Evolutionary conservation across 2,113 vertebrate species (phyloP).

Genomic region (Hippocampus barbouri): DNA sequence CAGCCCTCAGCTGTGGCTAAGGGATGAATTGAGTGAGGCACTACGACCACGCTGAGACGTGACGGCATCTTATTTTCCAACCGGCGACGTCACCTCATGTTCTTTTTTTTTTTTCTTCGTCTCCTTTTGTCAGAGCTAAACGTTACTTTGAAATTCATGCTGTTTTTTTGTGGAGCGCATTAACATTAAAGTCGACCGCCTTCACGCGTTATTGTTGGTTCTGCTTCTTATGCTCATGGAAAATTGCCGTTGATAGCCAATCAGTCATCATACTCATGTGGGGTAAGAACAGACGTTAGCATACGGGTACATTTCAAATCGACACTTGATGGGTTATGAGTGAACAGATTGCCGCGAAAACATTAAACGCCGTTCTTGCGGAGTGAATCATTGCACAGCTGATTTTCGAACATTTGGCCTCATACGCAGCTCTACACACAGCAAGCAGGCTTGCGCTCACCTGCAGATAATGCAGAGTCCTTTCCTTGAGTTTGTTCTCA

Average conservation of each 20-base stretch:
- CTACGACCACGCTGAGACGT: neutral
- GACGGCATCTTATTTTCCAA: neutral
- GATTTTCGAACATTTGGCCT: neutral
- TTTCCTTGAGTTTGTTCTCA: slow-evolving; percentile 89
- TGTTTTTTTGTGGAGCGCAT: neutral
- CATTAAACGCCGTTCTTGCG: neutral
- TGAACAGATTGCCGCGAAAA: neutral
- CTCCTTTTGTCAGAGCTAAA: neutral
- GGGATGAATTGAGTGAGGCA: slow-evolving; percentile 26
- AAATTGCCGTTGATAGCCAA: neutral
- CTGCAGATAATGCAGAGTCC: slow-evolving; percentile 94
- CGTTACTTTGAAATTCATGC: neutral
- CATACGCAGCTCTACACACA: neutral
- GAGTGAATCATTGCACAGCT: neutral
- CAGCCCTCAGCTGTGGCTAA: slow-evolving; percentile 59
- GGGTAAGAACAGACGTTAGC: neutral
- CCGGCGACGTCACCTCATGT: neutral
- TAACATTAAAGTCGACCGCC: neutral
- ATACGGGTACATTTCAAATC: neutral
- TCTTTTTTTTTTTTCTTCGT: too few relatives aligned
- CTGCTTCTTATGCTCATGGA: neutral
- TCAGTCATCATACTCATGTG: neutral
- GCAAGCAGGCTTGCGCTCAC: slow-evolving; percentile 65
- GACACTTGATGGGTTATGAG: neutral
- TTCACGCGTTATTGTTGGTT: neutral